Conservation (phyloP, 2,113 vertebrate genomes). For the Oenanthe melanoleuca region DNA sequence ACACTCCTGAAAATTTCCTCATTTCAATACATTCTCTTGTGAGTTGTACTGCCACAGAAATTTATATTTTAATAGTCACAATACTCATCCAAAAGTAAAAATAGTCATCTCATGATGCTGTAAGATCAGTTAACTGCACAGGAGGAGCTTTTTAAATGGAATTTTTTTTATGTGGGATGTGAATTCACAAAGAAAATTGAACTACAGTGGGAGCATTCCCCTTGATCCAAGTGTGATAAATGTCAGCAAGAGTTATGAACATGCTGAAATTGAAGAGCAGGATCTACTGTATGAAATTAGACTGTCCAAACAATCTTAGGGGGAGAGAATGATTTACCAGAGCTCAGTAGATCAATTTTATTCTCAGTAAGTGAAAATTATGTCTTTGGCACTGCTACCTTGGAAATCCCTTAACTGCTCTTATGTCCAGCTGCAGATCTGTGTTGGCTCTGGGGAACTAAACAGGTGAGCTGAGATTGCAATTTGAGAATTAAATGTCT, state of each 20-base stretch:
- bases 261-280: neutral
- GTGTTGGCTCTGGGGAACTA: neutral
- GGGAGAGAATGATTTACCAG: neutral
- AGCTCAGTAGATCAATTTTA: neutral
- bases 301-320: neutral
- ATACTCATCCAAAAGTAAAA: neutral
- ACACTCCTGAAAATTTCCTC: neutral
- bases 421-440: neutral
- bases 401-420: neutral
- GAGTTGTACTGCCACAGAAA: neutral
- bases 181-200: slow-evolving; percentile 1
- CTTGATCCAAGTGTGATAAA: slow-evolving; percentile 16
- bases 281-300: neutral
- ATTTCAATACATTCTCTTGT: neutral
- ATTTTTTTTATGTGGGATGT: neutral
- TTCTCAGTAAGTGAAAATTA: neutral
- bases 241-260: slow-evolving; percentile 7
- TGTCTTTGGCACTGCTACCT: neutral
- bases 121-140: neutral
- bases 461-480: neutral
- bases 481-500: neutral
- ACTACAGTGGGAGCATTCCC: neutral
- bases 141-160: neutral
- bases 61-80: neutral
- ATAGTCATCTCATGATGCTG: neutral